A percentile compares a stretch with the other conserved stretches of the same genome.
Conservation (phyloP, 2,888 invertebrate species). For the Polyommatus icarus region DNA sequence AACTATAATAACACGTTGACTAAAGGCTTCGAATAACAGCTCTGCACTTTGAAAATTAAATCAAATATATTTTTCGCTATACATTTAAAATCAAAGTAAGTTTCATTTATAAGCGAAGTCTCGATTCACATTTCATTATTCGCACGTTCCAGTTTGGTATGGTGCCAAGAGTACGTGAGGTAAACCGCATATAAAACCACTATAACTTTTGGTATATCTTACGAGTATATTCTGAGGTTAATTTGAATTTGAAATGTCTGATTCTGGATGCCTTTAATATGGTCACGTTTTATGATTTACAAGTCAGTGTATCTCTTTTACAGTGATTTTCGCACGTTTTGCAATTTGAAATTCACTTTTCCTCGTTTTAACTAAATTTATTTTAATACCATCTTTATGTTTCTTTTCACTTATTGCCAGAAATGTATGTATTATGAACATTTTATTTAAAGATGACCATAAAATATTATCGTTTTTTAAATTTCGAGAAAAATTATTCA, state of each 20-base stretch:
- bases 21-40: neutral
- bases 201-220: constrained; percentile 28
- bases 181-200: constrained; percentile 30
- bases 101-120: constrained; percentile 30
- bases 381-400: neutral
- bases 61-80: constrained; percentile 22
- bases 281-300: constrained; percentile 16
- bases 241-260: constrained; percentile 26
- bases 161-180: constrained; percentile 31
- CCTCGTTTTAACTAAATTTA: neutral
- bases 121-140: constrained; percentile 31
- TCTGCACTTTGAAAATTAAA: neutral
- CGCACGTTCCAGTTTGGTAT: constrained; percentile 30
- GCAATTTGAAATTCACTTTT: neutral
- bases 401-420: too few relatives aligned
- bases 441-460: too few relatives aligned
- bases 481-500: too few relatives aligned
- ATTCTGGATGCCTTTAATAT: constrained; percentile 17
- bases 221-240: constrained; percentile 20
- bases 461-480: too few relatives aligned
- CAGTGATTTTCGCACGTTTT: neutral
- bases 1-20: neutral
- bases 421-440: too few relatives aligned
- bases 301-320: neutral
- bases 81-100: constrained; percentile 28